Conservation (phyloP, 2,797 vertebrate genomes). For the Hippocampus kuda region DNA sequence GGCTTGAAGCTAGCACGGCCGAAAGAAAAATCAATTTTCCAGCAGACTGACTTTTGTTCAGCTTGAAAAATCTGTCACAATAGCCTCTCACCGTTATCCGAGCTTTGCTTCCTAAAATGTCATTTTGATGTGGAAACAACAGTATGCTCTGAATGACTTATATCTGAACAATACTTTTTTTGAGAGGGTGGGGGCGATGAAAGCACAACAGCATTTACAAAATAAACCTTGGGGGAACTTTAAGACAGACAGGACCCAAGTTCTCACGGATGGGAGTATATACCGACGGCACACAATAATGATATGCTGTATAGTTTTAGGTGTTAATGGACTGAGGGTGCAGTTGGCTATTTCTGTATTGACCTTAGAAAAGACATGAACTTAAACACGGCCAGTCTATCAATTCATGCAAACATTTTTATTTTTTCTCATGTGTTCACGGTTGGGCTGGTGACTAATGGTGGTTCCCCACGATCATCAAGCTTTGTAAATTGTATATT, state of each 20-base stretch:
- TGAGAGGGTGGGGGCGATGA: background rate
- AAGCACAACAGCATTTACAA: background rate
- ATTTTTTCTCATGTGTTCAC: background rate
- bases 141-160: background rate
- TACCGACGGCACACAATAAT: background rate
- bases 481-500: slow-evolving; percentile 1
- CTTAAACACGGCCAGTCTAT: background rate
- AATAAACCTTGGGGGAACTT: background rate
- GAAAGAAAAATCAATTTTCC: background rate
- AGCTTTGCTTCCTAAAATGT: background rate
- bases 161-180: background rate
- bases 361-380: background rate
- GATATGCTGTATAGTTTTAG: background rate
- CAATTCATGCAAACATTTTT: background rate
- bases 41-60: background rate
- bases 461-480: background rate
- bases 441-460: slow-evolving; percentile 1
- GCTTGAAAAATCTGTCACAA: background rate
- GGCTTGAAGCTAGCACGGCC: background rate
- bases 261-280: background rate
- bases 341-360: background rate
- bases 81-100: background rate
- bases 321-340: background rate
- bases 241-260: background rate
- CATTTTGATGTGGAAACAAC: background rate